Base-by-base conservation (phyloP, 2,888 invertebrate genomes). In the Pristionchus maxplancki region DNA sequence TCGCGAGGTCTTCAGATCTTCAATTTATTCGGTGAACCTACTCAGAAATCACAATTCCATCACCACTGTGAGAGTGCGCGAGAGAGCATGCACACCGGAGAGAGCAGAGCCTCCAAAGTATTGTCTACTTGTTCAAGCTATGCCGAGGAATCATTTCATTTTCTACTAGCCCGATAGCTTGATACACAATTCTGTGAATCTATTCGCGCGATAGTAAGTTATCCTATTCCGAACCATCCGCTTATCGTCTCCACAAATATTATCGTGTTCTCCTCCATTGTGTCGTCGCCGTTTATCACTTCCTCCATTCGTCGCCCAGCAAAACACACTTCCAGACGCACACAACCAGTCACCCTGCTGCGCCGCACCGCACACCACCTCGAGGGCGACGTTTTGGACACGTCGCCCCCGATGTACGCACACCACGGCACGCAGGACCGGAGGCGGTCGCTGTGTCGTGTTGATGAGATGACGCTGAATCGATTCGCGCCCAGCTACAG, bases 401-500 rank as follows among this genome's bases (percentile, higher is more conserved):
- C 82, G 82, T 83, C 82, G 82, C 82, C 82, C 20, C 50, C 82
- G 82, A 83, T 83, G 82, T 83, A 83, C 53, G 24, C 53, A 24
- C n/a, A 20, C 17, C n/a, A 34, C n/a, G 31, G 31, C n/a, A 78
- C 78, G 44, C n/a, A 20, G 34, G 82, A 83, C 17, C 82, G 82
- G 53, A 53, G 82, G 31, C 28, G 82, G 44, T 83, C 82, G 28
- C 53, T 83, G 53, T 83, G 82, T n/a, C 24, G 82, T 1, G 53
- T 83, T 9, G 82, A 83, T 37, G 82, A 83, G 53, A 83, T 83
- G 82, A 83, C 82, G 34, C 82, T 83, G 34, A 83, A 83, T 53
- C 82, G 82, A 53, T 83, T 44, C 82, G 82, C 82, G 53, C 82
- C 82, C 53, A 53, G 34, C 34, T 83, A 83, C 82, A 83, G 31